phyloP scores from a whole-genome alignment of 2,113 vertebrate genomes.

The Ciconia boyciana region DNA sequence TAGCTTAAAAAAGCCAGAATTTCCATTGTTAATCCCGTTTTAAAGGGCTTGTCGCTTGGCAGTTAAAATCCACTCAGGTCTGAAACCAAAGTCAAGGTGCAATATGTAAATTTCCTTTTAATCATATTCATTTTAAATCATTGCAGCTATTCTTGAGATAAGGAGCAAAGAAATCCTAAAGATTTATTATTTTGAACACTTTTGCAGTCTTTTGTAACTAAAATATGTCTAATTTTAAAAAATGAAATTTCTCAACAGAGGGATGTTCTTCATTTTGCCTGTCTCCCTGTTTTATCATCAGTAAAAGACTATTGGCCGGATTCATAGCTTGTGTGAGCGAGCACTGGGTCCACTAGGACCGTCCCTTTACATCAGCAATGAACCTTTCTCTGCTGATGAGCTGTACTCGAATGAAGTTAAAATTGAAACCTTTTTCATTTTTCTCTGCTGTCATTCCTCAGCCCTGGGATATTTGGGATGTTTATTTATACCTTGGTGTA shows the following conservation, averaged over 20 bases:
- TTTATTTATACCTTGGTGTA: background rate
- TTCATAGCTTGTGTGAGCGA: background rate
- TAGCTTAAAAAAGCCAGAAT: background rate
- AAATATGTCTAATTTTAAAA: background rate
- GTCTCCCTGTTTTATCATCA: background rate
- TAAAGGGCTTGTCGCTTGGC: background rate
- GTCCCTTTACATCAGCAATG: background rate
- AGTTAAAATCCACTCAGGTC: slow-evolving; percentile 32
- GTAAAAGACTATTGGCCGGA: background rate
- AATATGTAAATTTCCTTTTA: slow-evolving; percentile 27
- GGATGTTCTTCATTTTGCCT: background rate
- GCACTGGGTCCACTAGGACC: background rate
- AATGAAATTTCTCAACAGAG: background rate
- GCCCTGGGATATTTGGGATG: background rate
- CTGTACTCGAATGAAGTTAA: background rate
- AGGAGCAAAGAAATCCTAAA: background rate
- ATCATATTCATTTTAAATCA: background rate
- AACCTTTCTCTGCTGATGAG: background rate
- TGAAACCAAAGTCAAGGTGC: slow-evolving; percentile 17
- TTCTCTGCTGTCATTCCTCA: background rate
- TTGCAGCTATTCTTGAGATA: background rate
- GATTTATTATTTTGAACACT: slow-evolving; percentile 20
- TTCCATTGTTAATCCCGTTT: background rate
- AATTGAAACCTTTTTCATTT: background rate
- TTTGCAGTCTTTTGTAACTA: background rate